Evolutionary conservation across 2,113 vertebrate genomes (phyloP).

Genomic region (Mobula hypostoma): DNA sequence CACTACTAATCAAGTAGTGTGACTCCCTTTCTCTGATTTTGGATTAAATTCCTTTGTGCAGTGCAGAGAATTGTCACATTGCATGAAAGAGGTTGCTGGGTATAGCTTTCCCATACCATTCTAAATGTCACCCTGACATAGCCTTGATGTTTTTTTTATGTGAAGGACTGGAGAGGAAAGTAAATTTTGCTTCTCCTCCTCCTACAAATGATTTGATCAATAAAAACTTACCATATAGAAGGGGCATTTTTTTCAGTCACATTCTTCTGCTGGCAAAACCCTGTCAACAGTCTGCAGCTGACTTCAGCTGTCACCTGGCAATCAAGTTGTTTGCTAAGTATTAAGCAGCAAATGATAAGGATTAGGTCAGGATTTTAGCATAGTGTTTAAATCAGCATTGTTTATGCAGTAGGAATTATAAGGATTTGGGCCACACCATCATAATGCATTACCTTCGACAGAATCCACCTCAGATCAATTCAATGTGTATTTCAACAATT

Average conservation of each 20-base stretch:
- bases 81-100: no score
- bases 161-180: neutral
- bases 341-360: slow-evolving; percentile 6
- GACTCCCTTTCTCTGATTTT: no score
- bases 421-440: neutral
- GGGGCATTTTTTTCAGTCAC: neutral
- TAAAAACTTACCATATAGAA: neutral
- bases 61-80: no score
- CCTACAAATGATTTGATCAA: neutral
- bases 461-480: neutral
- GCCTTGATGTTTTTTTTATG: neutral
- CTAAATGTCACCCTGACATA: neutral
- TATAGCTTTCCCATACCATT: neutral
- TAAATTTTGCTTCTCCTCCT: neutral
- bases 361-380: neutral
- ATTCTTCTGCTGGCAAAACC: neutral
- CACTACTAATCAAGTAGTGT: no score
- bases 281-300: neutral
- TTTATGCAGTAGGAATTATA: neutral
- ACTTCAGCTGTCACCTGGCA: neutral
- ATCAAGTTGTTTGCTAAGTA: neutral
- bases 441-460: neutral
- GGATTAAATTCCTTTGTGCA: no score
- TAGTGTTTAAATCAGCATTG: neutral
- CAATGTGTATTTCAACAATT: neutral